Percentiles rank a stretch among this genome's conserved stretches.
Conservation (phyloP, 1,140 invertebrate species). For the Bathynomus jamesi region DNA sequence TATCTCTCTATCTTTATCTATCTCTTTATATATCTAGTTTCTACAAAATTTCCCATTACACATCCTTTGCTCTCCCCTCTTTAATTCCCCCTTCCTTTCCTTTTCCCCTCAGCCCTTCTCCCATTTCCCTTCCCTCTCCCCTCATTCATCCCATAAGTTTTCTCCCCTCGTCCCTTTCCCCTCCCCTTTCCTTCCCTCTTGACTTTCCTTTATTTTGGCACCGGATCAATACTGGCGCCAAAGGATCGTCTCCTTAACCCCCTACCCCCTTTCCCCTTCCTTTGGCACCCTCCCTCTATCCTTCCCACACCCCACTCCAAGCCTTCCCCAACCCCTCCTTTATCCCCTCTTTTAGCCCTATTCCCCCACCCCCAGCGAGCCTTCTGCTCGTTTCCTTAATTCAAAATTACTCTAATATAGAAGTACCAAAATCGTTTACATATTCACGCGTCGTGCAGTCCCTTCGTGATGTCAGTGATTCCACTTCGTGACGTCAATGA, state of each 20-base stretch:
- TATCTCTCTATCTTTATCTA: too few relatives aligned
- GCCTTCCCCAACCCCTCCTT: not conserved
- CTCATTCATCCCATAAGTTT: too few relatives aligned
- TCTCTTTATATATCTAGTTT: too few relatives aligned
- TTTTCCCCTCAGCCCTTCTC: too few relatives aligned
- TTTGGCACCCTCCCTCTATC: not conserved
- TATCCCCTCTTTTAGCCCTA: not conserved
- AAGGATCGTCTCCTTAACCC: not conserved
- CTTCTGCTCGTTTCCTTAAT: too few relatives aligned
- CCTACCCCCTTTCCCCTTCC: not conserved
- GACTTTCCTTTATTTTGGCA: conserved; percentile 1
- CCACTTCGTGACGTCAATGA: not conserved
- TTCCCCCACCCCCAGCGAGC: not conserved
- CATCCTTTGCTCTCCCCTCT: too few relatives aligned
- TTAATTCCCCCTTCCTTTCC: too few relatives aligned
- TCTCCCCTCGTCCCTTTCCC: not conserved
- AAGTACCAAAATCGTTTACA: too few relatives aligned
- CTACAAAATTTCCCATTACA: too few relatives aligned
- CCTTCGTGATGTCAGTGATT: not conserved
- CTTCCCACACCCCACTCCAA: not conserved
- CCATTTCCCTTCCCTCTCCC: too few relatives aligned
- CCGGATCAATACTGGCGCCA: not conserved
- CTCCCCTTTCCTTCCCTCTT: not conserved
- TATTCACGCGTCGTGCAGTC: too few relatives aligned
- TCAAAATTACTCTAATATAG: too few relatives aligned